Evolutionary conservation across 2,113 vertebrate genomes (phyloP).

Genomic region (Dipodomys ordii): DNA sequence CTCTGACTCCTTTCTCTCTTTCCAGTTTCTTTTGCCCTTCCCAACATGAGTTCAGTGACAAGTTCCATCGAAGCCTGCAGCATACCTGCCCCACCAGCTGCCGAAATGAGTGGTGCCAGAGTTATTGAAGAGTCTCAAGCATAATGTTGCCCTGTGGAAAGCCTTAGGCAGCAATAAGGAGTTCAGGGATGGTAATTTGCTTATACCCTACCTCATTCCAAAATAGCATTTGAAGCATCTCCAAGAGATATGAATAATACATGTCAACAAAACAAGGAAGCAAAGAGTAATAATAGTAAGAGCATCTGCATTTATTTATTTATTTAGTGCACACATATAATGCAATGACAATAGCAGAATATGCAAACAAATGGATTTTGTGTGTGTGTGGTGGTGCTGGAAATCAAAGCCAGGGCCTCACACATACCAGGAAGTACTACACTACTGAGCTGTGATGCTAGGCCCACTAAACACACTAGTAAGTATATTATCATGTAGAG

Average conservation of each 20-base stretch:
- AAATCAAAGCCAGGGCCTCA: neutral
- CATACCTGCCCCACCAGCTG: neutral
- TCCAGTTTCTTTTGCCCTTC: neutral
- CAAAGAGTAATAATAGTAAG: neutral
- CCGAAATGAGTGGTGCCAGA: neutral
- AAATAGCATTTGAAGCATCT: slow-evolving; percentile 39
- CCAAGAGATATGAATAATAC: slow-evolving; percentile 55
- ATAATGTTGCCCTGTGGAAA: neutral
- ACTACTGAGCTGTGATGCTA: neutral
- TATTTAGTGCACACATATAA: neutral
- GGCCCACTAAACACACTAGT: neutral
- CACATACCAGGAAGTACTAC: neutral
- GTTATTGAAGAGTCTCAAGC: neutral
- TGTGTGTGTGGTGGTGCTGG: too few relatives aligned
- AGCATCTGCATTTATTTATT: slow-evolving; percentile 12
- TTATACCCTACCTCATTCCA: slow-evolving; percentile 4
- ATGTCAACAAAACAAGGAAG: slow-evolving; percentile 27
- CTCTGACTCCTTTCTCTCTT: neutral
- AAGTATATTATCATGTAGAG: neutral
- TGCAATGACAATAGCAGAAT: neutral
- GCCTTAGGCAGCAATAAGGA: neutral
- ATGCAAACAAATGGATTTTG: neutral
- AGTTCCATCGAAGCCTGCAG: neutral
- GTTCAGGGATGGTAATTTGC: slow-evolving; percentile 4
- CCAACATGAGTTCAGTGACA: neutral